Conservation (phyloP, 2,113 vertebrate genomes). For the Sphyrna mokarran region DNA sequence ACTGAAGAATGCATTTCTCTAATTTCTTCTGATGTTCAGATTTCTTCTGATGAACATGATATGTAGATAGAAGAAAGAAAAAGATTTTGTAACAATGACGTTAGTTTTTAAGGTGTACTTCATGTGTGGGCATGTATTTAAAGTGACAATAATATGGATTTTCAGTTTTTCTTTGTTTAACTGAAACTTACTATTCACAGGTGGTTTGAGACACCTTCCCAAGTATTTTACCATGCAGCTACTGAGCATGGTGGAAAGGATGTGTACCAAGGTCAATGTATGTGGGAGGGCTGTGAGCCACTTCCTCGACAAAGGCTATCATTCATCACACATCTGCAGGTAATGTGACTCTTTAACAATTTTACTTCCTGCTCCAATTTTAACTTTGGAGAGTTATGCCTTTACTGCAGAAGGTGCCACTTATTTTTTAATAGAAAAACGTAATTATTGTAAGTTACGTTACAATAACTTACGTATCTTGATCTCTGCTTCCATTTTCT, state of each 20-base stretch:
- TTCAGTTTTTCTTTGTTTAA: constrained; percentile 20
- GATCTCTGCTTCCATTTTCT: background rate
- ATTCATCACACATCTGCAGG: constrained; percentile 39
- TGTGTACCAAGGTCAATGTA: constrained; percentile 37
- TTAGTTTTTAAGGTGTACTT: background rate
- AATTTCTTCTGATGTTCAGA: no score
- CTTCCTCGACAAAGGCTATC: constrained; percentile 36
- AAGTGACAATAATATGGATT: background rate
- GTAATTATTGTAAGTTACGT: no score
- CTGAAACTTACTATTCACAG: constrained; percentile 10
- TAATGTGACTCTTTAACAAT: constrained; percentile 6
- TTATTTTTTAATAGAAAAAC: background rate
- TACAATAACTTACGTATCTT: no score
- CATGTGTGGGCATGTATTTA: background rate
- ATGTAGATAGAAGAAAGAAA: background rate
- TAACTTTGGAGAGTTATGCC: background rate
- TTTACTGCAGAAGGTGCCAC: background rate
- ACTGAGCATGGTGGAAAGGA: constrained; percentile 36
- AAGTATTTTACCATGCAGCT: constrained; percentile 38
- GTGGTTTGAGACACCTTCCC: constrained; percentile 35
- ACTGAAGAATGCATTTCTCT: no score
- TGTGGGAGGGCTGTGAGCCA: constrained; percentile 39
- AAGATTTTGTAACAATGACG: background rate
- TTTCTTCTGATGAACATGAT: background rate
- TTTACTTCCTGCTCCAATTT: background rate